Evolutionary conservation across 2,888 invertebrate species (phyloP), one percentile per base, ranked within the genome.

Genomic region (Lepas anatifera): DNA sequence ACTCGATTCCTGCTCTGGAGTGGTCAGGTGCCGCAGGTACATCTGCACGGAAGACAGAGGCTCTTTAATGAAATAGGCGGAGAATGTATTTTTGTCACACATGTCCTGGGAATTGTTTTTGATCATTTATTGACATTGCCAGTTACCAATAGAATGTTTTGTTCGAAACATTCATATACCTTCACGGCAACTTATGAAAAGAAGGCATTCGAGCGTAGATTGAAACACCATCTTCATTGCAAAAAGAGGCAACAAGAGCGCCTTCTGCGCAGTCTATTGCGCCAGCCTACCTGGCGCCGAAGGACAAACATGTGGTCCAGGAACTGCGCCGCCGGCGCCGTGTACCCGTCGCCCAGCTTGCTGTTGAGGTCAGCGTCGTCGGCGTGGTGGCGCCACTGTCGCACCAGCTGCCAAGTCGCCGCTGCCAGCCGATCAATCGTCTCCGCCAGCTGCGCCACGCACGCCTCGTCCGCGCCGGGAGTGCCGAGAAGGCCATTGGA

Each of bases 381-480:
- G 58, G 58, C 58, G 58, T 58, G 32, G 35, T 35, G 58, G 32
- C 35, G 32, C 58, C 58, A 58, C 58, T 58, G 58, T 22, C 58
- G 58, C 58, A 58, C 58, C 32, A 58, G 35, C 18, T 22, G 35
- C 22, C 58, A 35, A 1, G 8, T 22, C 8, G 58, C 58, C 58
- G 58, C 58, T 22, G 58, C 58, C 58, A 58, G 58, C 58, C 22
- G 35, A 2, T 58, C 58, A 22, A 58, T 58, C 22, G 58, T 58
- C 6, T 16, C 58, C 32, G 58, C 58, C 58, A 58, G 35, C 7
- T 4, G 32, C 7, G 58, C 58, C 58, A 58, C 58, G 35, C 58
- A 58, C 32, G 3, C 16, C 58, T 32, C 35, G 35, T 58, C 58
- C 32, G 58, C 58, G 58, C 58, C 58, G 22, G 32, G 58, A 4